A percentile compares a stretch with the other conserved stretches of the same genome.
Conservation (phyloP, 2,113 vertebrate species). For the Hassar affinis region DNA sequence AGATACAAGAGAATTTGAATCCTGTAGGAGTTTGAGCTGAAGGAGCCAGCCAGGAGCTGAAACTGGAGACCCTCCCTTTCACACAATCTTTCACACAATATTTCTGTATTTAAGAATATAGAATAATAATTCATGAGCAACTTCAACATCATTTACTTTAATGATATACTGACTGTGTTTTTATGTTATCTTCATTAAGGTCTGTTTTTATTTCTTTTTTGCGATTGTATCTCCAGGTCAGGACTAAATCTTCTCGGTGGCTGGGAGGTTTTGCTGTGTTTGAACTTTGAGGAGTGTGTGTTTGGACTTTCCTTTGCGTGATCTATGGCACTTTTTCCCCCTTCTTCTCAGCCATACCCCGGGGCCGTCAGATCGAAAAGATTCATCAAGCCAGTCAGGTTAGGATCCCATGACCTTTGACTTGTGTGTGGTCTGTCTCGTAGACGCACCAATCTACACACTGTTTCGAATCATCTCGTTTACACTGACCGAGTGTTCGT, state of each 20-base stretch:
- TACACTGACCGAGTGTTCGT: slow-evolving; percentile 27
- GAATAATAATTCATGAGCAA: background rate
- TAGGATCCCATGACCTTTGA: slow-evolving; percentile 63
- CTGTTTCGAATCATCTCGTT: slow-evolving; percentile 58
- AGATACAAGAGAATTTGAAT: background rate
- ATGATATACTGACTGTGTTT: background rate
- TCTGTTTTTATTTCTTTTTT: background rate
- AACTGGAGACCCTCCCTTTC: background rate
- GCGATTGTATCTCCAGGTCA: slow-evolving; percentile 1
- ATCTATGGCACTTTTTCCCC: slow-evolving; percentile 20
- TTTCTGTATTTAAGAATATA: background rate
- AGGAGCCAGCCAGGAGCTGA: background rate
- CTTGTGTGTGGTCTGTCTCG: slow-evolving; percentile 57
- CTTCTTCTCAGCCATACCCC: slow-evolving; percentile 55
- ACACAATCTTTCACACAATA: too few species aligned
- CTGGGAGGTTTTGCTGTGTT: background rate
- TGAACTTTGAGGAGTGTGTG: slow-evolving; percentile 22
- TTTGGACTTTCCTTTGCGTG: slow-evolving; percentile 35
- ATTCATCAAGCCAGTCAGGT: slow-evolving; percentile 68
- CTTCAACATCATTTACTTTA: background rate
- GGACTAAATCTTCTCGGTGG: slow-evolving; percentile 2
- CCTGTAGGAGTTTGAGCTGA: background rate
- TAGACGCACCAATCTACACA: slow-evolving; percentile 51
- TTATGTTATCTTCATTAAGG: slow-evolving; percentile 5
- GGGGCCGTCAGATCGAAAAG: slow-evolving; percentile 56